Conservation (phyloP, 1,140 invertebrate genomes). For the Meloidogyne exigua region DNA sequence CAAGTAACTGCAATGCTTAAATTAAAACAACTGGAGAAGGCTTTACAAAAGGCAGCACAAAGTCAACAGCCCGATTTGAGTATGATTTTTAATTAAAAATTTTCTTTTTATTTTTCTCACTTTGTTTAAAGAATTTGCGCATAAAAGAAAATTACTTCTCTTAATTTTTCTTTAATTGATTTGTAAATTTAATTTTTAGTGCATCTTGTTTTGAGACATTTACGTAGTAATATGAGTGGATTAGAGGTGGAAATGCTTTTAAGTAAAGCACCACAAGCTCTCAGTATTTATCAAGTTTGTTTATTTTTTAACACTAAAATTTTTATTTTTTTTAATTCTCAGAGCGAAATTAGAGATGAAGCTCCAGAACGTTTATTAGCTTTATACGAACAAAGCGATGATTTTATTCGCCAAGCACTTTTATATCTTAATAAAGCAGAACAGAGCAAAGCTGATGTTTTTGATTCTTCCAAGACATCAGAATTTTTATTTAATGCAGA, state of each 20-base stretch:
- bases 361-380: constrained; percentile 31
- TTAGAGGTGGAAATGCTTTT: constrained; percentile 39
- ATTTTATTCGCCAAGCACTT: constrained; percentile 39
- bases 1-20: constrained; percentile 38
- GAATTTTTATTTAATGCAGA: constrained; percentile 28
- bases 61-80: constrained; percentile 41
- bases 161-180: too few species aligned
- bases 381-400: constrained; percentile 39
- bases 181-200: constrained; percentile 23
- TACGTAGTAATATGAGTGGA: constrained; percentile 9
- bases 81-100: constrained; percentile 12
- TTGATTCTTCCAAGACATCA: constrained; percentile 20
- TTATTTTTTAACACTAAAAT: neutral
- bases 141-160: too few species aligned
- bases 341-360: constrained; percentile 39
- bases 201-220: constrained; percentile 35
- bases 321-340: neutral
- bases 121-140: neutral
- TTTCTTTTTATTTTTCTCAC: neutral
- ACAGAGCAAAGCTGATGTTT: constrained; percentile 23
- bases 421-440: constrained; percentile 29
- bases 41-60: constrained; percentile 30
- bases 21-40: constrained; percentile 38
- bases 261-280: constrained; percentile 32
- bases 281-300: constrained; percentile 30